Base-by-base conservation (phyloP, 1,140 invertebrate genomes). In the Phymorhynchus buccinoides region DNA sequence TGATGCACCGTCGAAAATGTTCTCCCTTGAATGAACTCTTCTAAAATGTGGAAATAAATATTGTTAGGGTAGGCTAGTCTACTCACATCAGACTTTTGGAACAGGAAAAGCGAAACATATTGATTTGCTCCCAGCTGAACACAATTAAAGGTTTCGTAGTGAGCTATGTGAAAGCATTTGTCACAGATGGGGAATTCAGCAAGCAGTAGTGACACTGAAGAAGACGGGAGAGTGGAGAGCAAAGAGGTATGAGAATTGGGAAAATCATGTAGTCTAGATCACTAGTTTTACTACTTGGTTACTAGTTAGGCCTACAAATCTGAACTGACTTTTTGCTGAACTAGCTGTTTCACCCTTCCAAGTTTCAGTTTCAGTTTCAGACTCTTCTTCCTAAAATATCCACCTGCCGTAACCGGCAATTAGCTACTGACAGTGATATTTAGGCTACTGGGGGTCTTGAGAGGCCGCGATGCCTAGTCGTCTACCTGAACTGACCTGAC, bases 141-240 rank as follows among this genome's bases (percentile, higher is more conserved):
- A 52, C 22, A 7, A 22, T 12, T 12, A 22, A 52, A 52, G 48
- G 7, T 22, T 52, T 22, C 9, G 9, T 52, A 22, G 22, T 52
- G 48, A 52, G 7, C 48, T 52, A 12, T 7, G 22, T 66, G 62
- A 66, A 27, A 66, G 27, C 62, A 6, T 16, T n/a, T 62, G 52
- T 37, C 18, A 9, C 39, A 48, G 30, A 88, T 88, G 88, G 88
- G 88, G 18, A 88, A 88, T 84, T 85, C 84, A 48, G 56, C 84
- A 27, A 88, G 87, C 68, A 86, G 83, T 52, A 87, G 86, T 78
- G 88, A 88, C 71, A 88, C 83, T 77, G 88, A 88, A 80, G 88
- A 87, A 48, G 88, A 88, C 66, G 66, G 73, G 41, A 80, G 83
- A 22, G 77, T 79, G 18, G 86, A 87, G 27, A 68, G 75, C 83